Percentiles rank a stretch among this genome's conserved stretches.
phyloP scores from a whole-genome alignment of 2,888 invertebrate genomes.

The Bombylius discolor region DNA sequence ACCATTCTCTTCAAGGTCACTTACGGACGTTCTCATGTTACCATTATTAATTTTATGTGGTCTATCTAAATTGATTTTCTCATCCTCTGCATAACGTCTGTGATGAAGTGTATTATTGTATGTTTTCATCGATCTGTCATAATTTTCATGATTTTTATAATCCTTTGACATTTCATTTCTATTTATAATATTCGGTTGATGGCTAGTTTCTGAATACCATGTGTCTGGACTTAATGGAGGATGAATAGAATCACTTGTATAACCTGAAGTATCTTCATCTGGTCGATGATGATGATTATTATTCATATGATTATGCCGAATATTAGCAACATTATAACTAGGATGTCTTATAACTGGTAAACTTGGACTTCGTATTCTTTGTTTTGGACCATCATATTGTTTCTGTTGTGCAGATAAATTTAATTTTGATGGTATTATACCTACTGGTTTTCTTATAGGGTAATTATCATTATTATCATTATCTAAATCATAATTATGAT shows the following conservation, averaged over 20 bases:
- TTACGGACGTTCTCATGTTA: neutral
- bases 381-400: slow-evolving; percentile 12
- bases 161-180: slow-evolving; percentile 5
- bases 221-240: slow-evolving; percentile 40
- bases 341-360: slow-evolving; percentile 48
- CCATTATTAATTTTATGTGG: slow-evolving; percentile 5
- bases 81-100: neutral
- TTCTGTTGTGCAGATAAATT: neutral
- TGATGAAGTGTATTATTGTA: slow-evolving; percentile 7
- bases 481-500: slow-evolving; percentile 6
- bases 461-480: slow-evolving; percentile 6
- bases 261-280: slow-evolving; percentile 70
- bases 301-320: slow-evolving; percentile 13
- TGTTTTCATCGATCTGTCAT: slow-evolving; percentile 6
- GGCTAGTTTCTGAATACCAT: slow-evolving; percentile 32
- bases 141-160: slow-evolving; percentile 12
- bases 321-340: slow-evolving; percentile 1
- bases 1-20: slow-evolving; percentile 9
- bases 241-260: slow-evolving; percentile 63
- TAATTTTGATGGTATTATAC: neutral
- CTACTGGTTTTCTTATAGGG: neutral
- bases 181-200: slow-evolving; percentile 7
- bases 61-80: slow-evolving; percentile 4
- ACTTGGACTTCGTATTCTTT: slow-evolving; percentile 47
- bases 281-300: slow-evolving; percentile 35